These are phyloP conservation scores for Apotomis betuletana DNA, from an alignment of 2,888 invertebrate genomes.

Conservation along the genomic window DNA sequence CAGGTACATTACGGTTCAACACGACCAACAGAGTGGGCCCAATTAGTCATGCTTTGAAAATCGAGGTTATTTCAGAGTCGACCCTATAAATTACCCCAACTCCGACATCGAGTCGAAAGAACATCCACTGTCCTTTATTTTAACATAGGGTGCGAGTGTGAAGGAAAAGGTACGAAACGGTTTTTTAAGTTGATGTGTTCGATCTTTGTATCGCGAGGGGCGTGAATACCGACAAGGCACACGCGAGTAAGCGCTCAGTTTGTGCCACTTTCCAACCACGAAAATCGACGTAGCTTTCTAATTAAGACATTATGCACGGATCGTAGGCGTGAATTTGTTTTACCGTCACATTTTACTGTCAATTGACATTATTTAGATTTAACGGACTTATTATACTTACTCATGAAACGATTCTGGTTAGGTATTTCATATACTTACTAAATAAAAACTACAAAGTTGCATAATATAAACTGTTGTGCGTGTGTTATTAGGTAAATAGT, in stretches of 20 bases:
- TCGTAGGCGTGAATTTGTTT: conserved; percentile 2
- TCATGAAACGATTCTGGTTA: no score
- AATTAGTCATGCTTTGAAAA: conserved; percentile 61
- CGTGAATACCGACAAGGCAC: conserved; percentile 59
- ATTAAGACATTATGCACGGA: conserved; percentile 74
- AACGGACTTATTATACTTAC: background rate
- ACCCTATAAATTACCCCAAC: conserved; percentile 29
- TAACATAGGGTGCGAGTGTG: conserved; percentile 6
- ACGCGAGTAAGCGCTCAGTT: conserved; percentile 72
- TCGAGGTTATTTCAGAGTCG: conserved; percentile 51
- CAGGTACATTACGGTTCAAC: conserved; percentile 35
- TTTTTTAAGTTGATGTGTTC: conserved; percentile 14
- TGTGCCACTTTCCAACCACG: conserved; percentile 60
- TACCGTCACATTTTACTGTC: conserved; percentile 1
- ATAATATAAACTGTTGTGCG: no score
- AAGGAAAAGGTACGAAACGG: conserved; percentile 4
- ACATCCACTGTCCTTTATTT: conserved; percentile 16
- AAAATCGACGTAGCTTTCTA: conserved; percentile 74
- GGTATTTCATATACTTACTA: no score
- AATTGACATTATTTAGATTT: background rate
- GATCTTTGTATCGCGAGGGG: conserved; percentile 45
- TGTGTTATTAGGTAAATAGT: no score
- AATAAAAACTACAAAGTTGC: no score
- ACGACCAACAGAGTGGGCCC: conserved; percentile 49
- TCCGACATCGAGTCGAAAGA: conserved; percentile 18